A percentile compares a stretch with the other conserved stretches of the same genome.
Evolutionary conservation across 2,797 vertebrate species (phyloP).

Genomic region (Channallabes apus): DNA sequence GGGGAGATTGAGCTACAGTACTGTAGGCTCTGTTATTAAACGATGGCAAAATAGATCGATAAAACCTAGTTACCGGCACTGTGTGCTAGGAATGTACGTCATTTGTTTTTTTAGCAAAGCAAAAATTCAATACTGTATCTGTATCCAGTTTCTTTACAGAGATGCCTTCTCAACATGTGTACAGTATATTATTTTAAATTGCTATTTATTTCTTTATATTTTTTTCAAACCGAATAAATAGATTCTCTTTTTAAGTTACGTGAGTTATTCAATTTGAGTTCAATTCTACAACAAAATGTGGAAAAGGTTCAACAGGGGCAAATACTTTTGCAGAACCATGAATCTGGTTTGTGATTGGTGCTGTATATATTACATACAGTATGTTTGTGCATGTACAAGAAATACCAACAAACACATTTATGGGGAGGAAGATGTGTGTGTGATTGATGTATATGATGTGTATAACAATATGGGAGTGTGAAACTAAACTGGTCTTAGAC

Average conservation of each 20-base stretch:
- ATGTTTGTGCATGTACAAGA: too few relatives aligned
- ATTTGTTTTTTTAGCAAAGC: not conserved
- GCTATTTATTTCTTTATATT: not conserved
- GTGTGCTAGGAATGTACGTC: not conserved
- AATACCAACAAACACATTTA: too few relatives aligned
- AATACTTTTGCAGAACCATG: not conserved
- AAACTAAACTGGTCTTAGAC: not conserved
- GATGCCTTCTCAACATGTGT: not conserved
- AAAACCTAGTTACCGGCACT: not conserved
- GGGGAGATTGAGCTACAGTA: not conserved
- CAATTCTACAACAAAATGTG: too few relatives aligned
- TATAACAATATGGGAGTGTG: not conserved
- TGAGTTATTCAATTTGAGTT: not conserved
- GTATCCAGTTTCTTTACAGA: not conserved
- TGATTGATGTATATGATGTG: too few relatives aligned
- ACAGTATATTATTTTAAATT: not conserved
- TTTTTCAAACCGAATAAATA: not conserved
- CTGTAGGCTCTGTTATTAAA: not conserved
- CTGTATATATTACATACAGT: too few relatives aligned
- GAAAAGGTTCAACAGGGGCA: not conserved
- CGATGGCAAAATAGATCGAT: not conserved
- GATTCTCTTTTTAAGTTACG: not conserved
- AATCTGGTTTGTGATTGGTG: too few relatives aligned
- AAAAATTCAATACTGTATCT: not conserved
- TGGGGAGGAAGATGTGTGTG: too few relatives aligned